Base-by-base conservation (phyloP, 2,888 invertebrate genomes). In the Hirtodrosophila histrioides region DNA sequence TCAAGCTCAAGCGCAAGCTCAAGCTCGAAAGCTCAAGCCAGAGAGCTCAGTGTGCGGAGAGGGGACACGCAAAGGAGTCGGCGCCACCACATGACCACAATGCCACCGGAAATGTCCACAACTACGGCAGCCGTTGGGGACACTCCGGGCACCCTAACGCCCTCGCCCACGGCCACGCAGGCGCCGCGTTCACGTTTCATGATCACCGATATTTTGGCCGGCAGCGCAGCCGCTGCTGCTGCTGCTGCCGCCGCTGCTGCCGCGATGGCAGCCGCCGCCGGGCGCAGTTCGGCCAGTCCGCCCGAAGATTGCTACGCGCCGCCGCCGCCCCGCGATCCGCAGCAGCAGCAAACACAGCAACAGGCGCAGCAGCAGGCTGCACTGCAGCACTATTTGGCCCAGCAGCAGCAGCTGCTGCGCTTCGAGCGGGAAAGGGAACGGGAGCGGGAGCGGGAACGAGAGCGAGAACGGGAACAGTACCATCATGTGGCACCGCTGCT, bases 181-280 rank as follows among this genome's bases (percentile, higher is more conserved):
- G 94, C 94, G 75, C 94, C 95, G 50, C 93, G 96, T 82, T 96
- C 96, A 68, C 93, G 96, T 77, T 97, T 97, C 92, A 97, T 97
- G 96, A 97, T 97, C 92, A 97, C 96, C 82, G 97, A 97, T 91
- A 97, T 97, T 88, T 93, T 97, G 78, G 94, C 94, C 51, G 94
- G 94, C 50, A 93, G 93, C 55, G 92, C 92, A 10, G 92, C 91
- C 75, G 88, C 94, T 92, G 90, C 88, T 3, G 89, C 90, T 3
- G 91, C 90, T 0, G 88, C 86, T 4, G 82, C 86, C 2, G 83
- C 67, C 45, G 84, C 69, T 27, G 86, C 69, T 37, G 76, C 66
- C 0, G 75, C 67, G 0, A 56, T 78, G 66, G 86, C 88, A 0
- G 83, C 79, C 6, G 82, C 74, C 6, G 71, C 75, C 6, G 80